Percentiles rank a stretch among this genome's conserved stretches.
Conservation (phyloP, 92 coral and sea anemone species). For the Zoanthus sansibaricus region DNA sequence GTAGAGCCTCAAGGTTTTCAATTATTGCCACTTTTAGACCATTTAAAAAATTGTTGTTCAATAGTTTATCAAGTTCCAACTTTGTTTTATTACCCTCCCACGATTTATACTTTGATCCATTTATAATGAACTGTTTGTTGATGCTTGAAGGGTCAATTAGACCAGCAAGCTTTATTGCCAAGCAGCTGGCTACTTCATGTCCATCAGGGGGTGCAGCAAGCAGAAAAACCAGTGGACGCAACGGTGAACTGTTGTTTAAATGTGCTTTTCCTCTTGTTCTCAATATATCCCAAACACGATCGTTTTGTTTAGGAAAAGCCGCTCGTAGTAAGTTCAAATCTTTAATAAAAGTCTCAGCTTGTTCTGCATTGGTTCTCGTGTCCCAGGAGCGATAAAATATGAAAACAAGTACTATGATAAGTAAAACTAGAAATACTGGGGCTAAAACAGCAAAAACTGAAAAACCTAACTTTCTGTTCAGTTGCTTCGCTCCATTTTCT, state of each 20-base stretch:
- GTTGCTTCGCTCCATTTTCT: background rate
- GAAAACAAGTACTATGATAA: background rate
- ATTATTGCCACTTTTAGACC: conserved; percentile 76
- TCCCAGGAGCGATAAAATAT: background rate
- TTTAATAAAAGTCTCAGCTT: background rate
- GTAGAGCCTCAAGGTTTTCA: conserved; percentile 77
- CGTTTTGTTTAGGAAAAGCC: conserved; percentile 5
- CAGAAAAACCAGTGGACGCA: conserved; percentile 82
- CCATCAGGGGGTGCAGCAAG: conserved; percentile 79
- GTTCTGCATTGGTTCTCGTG: background rate
- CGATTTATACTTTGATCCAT: conserved; percentile 39
- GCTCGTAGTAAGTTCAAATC: background rate
- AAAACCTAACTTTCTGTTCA: background rate
- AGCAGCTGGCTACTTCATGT: conserved; percentile 69
- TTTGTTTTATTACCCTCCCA: conserved; percentile 60
- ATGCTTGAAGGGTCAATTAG: conserved; percentile 47
- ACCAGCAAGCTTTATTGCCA: conserved; percentile 74
- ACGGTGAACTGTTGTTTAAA: conserved; percentile 56
- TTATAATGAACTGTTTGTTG: conserved; percentile 30
- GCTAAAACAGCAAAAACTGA: background rate
- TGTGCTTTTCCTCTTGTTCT: conserved; percentile 72
- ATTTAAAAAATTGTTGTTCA: conserved; percentile 48
- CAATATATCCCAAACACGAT: conserved; percentile 69
- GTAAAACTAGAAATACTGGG: background rate
- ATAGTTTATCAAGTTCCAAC: conserved; percentile 60